A percentile compares a stretch with the other conserved stretches of the same genome.
Evolutionary conservation across 2,888 invertebrate genomes (phyloP).

Genomic region (Chrysodeixis includens): DNA sequence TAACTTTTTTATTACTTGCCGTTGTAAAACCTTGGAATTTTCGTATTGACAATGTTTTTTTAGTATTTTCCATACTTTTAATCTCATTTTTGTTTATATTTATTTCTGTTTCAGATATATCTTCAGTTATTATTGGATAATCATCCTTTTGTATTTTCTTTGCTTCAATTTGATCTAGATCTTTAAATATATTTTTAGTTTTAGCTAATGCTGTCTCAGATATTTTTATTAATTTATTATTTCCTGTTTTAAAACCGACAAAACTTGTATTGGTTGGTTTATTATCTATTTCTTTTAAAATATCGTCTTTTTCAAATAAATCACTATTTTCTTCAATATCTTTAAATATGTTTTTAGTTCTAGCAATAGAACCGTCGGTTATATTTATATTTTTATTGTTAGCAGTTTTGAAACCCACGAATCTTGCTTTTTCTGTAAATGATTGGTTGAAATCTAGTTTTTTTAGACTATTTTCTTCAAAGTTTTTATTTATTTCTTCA

Average conservation of each 20-base stretch:
- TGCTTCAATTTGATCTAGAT: slow-evolving; percentile 51
- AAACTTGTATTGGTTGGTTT: slow-evolving; percentile 1
- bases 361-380: slow-evolving; percentile 23
- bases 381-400: slow-evolving; percentile 30
- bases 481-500: not conserved
- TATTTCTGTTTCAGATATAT: not conserved
- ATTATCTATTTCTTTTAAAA: not conserved
- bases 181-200: slow-evolving; percentile 65
- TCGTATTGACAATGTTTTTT: not conserved
- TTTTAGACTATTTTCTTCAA: not conserved
- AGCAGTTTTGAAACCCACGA: slow-evolving; percentile 28
- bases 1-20: slow-evolving; percentile 67
- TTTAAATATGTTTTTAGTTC: slow-evolving; percentile 33
- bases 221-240: slow-evolving; percentile 61
- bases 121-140: slow-evolving; percentile 13
- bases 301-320: not conserved
- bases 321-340: slow-evolving; percentile 24
- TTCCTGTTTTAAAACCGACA: slow-evolving; percentile 64
- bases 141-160: slow-evolving; percentile 3
- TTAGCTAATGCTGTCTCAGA: slow-evolving; percentile 68
- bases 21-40: slow-evolving; percentile 69
- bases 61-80: slow-evolving; percentile 10
- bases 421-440: slow-evolving; percentile 16
- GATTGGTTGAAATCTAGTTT: slow-evolving; percentile 10
- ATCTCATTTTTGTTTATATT: not conserved